Base-by-base conservation (phyloP, 2,888 invertebrate species). In the Archips xylosteana region DNA sequence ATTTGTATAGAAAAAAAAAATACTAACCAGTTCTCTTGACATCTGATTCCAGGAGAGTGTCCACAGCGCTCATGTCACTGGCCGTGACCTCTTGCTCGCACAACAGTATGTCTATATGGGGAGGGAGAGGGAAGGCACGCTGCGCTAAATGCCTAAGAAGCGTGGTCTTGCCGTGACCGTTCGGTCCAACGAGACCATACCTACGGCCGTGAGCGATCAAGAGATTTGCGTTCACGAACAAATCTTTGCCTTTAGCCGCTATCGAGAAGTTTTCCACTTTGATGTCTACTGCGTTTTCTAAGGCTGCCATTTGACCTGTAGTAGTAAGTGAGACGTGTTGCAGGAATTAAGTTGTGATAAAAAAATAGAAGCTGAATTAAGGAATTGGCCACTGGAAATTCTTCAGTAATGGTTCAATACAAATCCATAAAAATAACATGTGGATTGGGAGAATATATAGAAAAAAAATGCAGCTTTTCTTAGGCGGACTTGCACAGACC, bases 51-150 rank as follows among this genome's bases (percentile, higher is more conserved):
- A 99, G 92, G 12, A 99, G 97, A 0, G 98, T 98, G 76, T 98
- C 97, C 1, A 99, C 98, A 0, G 99, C 99, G 10, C 98, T 97
- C 70, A 97, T 96, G 79, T 98, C 97, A 85, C 99, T 99, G 5
- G 99, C 99, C 0, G 98, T 96, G 39, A 99, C 99, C 95, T 99
- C 99, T 95, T 98, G 99, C 93, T 99, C 99, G 88, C 99, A 99
- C 82, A 99, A 97, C 74, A 99, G 94, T 74, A 99, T 98, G 81
- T 96, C 99, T 79, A 99, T 99, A 82, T 97, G 98, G 0, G 98
- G 97, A 0, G 99, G 99, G 82, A 99, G 98, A 66, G 97, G 97
- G 84, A 99, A 97, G 8, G 97, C 98, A 79, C 98, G 95, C 71
- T 97, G 96, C 0, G 98, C 98, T 79, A 99, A 96, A 87, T 99